A percentile compares a stretch with the other conserved stretches of the same genome.
These are phyloP conservation scores for Platysteira castanea DNA, from an alignment of 2,113 vertebrate genomes.

Conservation along the genomic window DNA sequence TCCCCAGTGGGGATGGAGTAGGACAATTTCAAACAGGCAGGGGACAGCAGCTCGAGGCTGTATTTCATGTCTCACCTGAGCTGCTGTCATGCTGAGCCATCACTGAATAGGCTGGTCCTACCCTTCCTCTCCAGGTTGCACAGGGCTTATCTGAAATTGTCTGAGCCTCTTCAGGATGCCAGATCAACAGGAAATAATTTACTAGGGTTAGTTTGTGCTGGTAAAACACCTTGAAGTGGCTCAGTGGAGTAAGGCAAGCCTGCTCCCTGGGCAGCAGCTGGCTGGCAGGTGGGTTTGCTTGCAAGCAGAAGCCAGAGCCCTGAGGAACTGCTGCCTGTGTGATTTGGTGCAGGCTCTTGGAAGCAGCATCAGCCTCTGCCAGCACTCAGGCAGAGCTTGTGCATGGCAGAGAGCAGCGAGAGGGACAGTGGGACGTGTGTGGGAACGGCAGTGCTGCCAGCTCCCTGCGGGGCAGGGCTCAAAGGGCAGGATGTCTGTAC, in stretches of 20 bases:
- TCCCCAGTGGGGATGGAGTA: background rate
- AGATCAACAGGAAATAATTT: background rate
- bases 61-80: background rate
- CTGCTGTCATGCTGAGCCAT: background rate
- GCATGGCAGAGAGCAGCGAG: background rate
- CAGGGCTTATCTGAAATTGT: background rate
- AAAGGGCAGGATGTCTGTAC: background rate
- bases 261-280: background rate
- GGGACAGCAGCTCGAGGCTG: accelerated
- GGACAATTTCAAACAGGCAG: background rate
- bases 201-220: background rate
- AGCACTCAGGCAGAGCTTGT: background rate
- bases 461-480: background rate
- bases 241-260: background rate
- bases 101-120: background rate
- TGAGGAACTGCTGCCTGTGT: background rate
- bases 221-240: background rate
- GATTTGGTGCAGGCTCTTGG: background rate
- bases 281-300: background rate
- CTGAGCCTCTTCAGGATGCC: background rate
- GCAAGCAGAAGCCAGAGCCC: background rate
- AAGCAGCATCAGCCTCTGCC: background rate
- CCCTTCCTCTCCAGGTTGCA: background rate
- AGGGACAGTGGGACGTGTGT: background rate
- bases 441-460: background rate